Base-by-base conservation (phyloP, 37 sponge, comb jelly and placozoan species). In the Crambe crambe region DNA sequence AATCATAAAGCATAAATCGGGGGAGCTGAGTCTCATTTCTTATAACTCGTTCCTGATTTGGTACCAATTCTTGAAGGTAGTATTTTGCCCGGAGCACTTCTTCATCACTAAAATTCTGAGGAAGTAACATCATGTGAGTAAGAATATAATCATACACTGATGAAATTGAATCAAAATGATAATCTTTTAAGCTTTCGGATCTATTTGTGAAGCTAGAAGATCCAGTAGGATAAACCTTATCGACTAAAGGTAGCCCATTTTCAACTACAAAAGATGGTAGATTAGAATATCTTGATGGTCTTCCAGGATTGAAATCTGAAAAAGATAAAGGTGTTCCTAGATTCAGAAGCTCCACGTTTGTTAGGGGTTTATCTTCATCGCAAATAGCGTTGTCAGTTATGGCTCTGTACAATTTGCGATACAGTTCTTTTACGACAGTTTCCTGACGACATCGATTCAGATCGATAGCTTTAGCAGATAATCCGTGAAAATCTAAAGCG, bases 241-340 rank as follows among this genome's bases (percentile, higher is more conserved):
- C 62, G 12, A 76, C 76, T 21, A 61, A 20, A n/a, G 62, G 60
- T 37, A 59, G 42, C 38, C 40, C 76, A 76, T 76, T 76, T 38
- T 76, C 76, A 12, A 76, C 37, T 20, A 76, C 62, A 3, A 21
- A 37, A 9, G 26, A n/a, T 2, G 76, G 76, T 1, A 76, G 63
- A n/a, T 18, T 60, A 20, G 6, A n/a, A 20, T 20, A 37, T 37
- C 37, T 27, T 6, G 22, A 1, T 58, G 61, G 61, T 72, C 41
- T 72, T 76, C 76, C 76, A 61, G 76, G 76, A 59, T 76, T 37
- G 26, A 76, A 76, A 36, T 76, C 63, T 15, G 31, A 17, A 18
- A 59, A 76, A 22, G 17, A 21, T 2, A 76, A 36, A 25, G 63
- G 61, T 5, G 23, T 58, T 10, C 76, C 76, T 35, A 36, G 22